Evolutionary conservation across 2,888 invertebrate species (phyloP).

Genomic region (Latrodectus elegans): DNA sequence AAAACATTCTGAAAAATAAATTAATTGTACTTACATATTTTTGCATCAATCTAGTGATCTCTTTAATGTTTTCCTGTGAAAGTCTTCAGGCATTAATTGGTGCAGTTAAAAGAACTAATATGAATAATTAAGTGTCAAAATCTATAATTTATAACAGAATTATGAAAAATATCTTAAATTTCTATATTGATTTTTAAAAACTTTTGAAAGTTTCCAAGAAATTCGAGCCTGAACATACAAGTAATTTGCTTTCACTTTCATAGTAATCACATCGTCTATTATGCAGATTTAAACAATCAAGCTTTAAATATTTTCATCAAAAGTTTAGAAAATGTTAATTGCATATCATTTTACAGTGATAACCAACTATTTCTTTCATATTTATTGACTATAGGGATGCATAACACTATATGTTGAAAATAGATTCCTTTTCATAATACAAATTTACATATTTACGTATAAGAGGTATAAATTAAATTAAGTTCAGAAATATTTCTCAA

Average conservation of each 20-base stretch:
- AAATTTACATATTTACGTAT: neutral
- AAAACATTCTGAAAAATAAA: no score
- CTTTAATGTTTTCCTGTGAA: no score
- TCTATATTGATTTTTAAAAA: neutral
- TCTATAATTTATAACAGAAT: no score
- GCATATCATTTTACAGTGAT: conserved; percentile 5
- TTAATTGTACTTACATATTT: no score
- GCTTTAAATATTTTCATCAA: conserved; percentile 18
- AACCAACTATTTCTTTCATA: neutral
- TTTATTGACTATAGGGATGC: neutral
- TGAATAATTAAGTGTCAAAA: no score
- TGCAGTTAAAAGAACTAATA: no score
- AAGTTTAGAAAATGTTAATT: conserved; percentile 20
- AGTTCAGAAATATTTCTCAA: neutral
- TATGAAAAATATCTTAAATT: neutral
- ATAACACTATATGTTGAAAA: no score
- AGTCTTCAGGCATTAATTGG: no score
- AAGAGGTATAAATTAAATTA: neutral
- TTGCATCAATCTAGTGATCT: no score
- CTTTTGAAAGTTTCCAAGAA: neutral
- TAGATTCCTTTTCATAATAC: neutral
- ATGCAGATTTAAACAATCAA: conserved; percentile 21
- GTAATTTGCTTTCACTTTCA: neutral
- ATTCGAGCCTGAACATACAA: neutral
- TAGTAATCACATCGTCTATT: conserved; percentile 8